Percentiles rank a stretch among this genome's conserved stretches.
Evolutionary conservation across 2,888 invertebrate genomes (phyloP).

Genomic region (Cantharis lateralis): DNA sequence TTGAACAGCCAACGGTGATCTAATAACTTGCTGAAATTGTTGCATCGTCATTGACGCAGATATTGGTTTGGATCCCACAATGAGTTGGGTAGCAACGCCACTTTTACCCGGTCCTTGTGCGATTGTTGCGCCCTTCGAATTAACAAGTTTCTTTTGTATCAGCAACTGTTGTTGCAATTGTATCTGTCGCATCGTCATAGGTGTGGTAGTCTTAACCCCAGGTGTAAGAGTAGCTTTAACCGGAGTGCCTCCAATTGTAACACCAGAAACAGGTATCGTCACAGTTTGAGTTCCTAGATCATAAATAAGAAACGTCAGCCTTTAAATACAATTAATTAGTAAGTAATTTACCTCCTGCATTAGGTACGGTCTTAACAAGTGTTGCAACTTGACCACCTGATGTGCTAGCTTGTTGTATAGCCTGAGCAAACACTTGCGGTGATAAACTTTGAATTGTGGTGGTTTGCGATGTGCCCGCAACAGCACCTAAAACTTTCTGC

Average conservation of each 20-base stretch:
- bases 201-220: conserved; percentile 60
- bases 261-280: conserved; percentile 60
- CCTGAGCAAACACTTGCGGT: conserved; percentile 51
- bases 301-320: not conserved
- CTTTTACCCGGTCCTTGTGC: conserved; percentile 57
- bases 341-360: conserved; percentile 44
- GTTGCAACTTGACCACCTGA: conserved; percentile 65
- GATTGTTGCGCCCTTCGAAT: conserved; percentile 68
- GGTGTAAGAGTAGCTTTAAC: conserved; percentile 44
- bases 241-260: conserved; percentile 56
- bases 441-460: conserved; percentile 50
- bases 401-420: conserved; percentile 59
- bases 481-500: conserved; percentile 47
- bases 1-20: conserved; percentile 56
- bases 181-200: conserved; percentile 69
- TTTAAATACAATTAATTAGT: conserved; percentile 43
- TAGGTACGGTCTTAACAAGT: conserved; percentile 65
- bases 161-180: conserved; percentile 64
- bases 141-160: conserved; percentile 61
- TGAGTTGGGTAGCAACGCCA: conserved; percentile 68
- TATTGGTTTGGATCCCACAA: conserved; percentile 68
- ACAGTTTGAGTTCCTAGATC: conserved; percentile 54
- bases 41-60: conserved; percentile 72
- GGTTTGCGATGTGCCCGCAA: conserved; percentile 44
- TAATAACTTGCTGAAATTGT: conserved; percentile 71